Conservation (phyloP, 2,797 vertebrate genomes). For the Oceanodroma leucorhoa region DNA sequence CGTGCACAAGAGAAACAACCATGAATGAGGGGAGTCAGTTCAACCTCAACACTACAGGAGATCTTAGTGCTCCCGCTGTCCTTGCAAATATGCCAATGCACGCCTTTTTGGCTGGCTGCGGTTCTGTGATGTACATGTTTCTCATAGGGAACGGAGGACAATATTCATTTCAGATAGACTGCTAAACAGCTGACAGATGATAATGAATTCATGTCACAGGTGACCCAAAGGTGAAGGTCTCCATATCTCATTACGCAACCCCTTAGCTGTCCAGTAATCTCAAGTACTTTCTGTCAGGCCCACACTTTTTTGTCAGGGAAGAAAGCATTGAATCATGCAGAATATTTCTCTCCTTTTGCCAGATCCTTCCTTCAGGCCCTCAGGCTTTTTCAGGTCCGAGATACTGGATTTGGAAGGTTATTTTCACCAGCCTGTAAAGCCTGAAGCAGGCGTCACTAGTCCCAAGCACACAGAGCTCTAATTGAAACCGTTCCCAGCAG, state of each 20-base stretch:
- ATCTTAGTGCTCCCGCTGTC: neutral
- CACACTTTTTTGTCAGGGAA: neutral
- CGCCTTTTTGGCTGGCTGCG: neutral
- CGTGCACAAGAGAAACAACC: neutral
- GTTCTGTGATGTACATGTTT: neutral
- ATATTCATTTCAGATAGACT: neutral
- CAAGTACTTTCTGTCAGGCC: neutral
- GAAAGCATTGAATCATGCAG: neutral
- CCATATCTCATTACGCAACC: neutral
- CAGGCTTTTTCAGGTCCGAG: conserved; percentile 15
- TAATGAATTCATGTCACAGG: conserved; percentile 26
- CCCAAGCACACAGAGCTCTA: conserved; percentile 37
- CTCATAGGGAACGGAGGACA: neutral
- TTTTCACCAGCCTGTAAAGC: conserved; percentile 34
- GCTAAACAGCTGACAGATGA: conserved; percentile 27
- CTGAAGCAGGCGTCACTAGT: neutral
- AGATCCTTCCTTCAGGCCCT: conserved; percentile 2
- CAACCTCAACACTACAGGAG: neutral
- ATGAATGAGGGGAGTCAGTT: neutral
- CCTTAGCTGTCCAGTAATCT: neutral
- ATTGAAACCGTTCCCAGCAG: conserved; percentile 39
- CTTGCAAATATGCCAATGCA: neutral
- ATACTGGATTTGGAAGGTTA: conserved; percentile 12
- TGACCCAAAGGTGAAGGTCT: conserved; percentile 40
- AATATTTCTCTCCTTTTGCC: neutral